Base-by-base conservation (phyloP, 2,113 vertebrate species). In the Gallinago undulata region DNA sequence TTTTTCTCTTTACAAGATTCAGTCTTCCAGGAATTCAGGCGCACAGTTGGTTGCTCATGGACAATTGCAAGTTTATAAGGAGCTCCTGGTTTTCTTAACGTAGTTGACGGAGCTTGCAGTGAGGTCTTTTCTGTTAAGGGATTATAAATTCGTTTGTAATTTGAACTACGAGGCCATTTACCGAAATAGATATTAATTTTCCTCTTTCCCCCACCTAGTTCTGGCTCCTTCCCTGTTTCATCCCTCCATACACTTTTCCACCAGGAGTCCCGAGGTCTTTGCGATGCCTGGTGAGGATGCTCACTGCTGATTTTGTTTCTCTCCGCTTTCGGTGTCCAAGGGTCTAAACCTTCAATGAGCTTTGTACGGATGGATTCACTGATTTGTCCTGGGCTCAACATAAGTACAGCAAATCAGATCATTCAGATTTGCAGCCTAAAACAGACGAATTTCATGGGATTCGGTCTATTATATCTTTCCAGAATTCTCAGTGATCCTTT, bases 1-100 rank as follows among this genome's bases (percentile, higher is more conserved):
- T 98, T 97, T 94, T 98, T 98, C 96, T 97, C 96, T 97, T 96
- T 97, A 97, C 96, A 97, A 98, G 98, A 98, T 94, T 90, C 94
- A 95, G 96, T 81, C 97, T 97, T 97, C 97, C 94, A 95, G 96
- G 96, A 97, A 97, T 97, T 98, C 91, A 95, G 97, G 77, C 93
- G 28, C 93, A 37, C 69, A 93, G 96, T 84, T 88, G 69, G 93
- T 87, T 97, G 89, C 93, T 96, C 82, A 18, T 13, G 93, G 97
- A 97, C 97, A 96, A 93, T 63, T 94, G 51, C 84, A 96, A 93
- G 85, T 97, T 90, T 94, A 78, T 96, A 95, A 96, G 78, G 96
- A 95, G 75, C 60, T 83, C 89, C 95, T 95, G 64, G 6, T 74
- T 96, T 97, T 96, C 72, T 76, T 50, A 67, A 94, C 80, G 76